Evolutionary conservation across 2,888 invertebrate genomes (phyloP).

Genomic region (Ophion ventricosus): DNA sequence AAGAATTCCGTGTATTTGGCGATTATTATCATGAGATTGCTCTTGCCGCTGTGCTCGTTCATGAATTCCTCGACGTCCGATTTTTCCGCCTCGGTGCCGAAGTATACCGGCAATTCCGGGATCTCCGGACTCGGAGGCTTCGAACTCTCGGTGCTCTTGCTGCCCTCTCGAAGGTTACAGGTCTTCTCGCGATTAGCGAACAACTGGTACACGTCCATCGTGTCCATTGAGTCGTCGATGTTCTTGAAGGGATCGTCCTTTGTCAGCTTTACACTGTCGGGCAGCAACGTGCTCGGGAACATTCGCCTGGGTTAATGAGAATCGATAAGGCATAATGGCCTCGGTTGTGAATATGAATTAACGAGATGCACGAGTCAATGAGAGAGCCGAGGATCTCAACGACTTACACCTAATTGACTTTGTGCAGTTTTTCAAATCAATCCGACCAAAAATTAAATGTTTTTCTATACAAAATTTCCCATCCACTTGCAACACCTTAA

Average conservation of each 20-base stretch:
- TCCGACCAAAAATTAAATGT: too few relatives aligned
- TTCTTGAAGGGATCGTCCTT: conserved; percentile 82
- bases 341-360: too few relatives aligned
- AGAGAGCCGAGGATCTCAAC: too few relatives aligned
- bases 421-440: too few relatives aligned
- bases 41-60: conserved; percentile 82
- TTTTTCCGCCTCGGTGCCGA: conserved; percentile 87
- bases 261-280: conserved; percentile 82
- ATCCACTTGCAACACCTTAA: too few relatives aligned
- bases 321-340: background rate
- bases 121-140: conserved; percentile 77
- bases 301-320: conserved; percentile 83
- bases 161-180: conserved; percentile 71
- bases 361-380: too few relatives aligned
- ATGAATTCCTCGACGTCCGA: conserved; percentile 88
- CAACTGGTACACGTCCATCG: conserved; percentile 86
- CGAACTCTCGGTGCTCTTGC: conserved; percentile 77
- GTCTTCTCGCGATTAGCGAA: conserved; percentile 84
- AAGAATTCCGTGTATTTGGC: conserved; percentile 86
- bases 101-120: conserved; percentile 84
- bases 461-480: too few relatives aligned
- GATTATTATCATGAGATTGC: conserved; percentile 85
- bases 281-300: conserved; percentile 86
- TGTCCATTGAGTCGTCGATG: conserved; percentile 86
- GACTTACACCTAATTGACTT: too few relatives aligned